phyloP scores from a whole-genome alignment of 30 jellyfish, hydroid and myxozoan species.

The Haliclystus octoradiatus region DNA sequence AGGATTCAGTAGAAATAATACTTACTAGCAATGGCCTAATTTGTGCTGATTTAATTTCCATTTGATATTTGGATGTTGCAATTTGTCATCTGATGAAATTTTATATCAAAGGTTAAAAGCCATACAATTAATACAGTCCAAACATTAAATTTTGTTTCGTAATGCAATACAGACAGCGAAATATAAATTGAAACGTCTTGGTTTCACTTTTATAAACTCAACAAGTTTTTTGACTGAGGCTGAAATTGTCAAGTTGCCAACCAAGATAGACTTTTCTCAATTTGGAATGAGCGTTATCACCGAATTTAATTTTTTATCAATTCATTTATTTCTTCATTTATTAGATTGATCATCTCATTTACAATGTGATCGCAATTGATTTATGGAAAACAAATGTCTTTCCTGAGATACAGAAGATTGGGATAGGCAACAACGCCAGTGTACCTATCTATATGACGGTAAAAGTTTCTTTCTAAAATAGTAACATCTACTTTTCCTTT shows the following conservation, averaged over 20 bases:
- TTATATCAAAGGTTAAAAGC: no score
- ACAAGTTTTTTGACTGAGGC: background rate
- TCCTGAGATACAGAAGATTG: slow-evolving; percentile 34
- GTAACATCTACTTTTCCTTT: background rate
- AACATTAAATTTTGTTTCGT: no score
- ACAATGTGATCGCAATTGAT: slow-evolving; percentile 51
- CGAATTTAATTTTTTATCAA: background rate
- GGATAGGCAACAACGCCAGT: slow-evolving; percentile 13
- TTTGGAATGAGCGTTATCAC: background rate
- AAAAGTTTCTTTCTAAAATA: background rate
- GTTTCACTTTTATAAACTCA: no score
- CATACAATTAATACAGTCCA: no score
- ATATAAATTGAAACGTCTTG: no score
- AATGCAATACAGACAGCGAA: no score
- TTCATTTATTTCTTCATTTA: background rate
- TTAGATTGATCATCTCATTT: slow-evolving; percentile 31
- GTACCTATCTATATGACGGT: slow-evolving; percentile 80
- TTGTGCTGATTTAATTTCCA: no score
- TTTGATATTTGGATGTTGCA: no score
- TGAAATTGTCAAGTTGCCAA: background rate
- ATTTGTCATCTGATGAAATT: no score
- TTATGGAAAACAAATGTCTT: slow-evolving; percentile 72
- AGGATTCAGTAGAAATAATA: no score
- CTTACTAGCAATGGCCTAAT: no score
- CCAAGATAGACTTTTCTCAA: background rate